phyloP scores from a whole-genome alignment of 2,888 invertebrate species.

The Sipha maydis region DNA sequence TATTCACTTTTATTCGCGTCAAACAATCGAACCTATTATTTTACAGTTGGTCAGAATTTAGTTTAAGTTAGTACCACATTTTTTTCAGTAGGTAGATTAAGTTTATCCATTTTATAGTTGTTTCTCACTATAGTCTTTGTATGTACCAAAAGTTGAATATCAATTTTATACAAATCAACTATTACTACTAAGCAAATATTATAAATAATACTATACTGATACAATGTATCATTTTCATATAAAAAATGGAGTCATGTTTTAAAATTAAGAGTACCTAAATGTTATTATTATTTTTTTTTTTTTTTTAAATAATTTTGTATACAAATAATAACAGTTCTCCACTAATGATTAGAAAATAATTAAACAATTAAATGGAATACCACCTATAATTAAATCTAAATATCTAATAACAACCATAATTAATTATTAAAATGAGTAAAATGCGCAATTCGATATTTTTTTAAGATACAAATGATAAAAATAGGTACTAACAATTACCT shows the following conservation, averaged over 20 bases:
- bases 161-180: background rate
- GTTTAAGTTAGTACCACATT: background rate
- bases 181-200: background rate
- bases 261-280: background rate
- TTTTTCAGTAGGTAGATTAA: background rate
- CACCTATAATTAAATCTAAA: background rate
- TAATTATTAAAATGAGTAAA: background rate
- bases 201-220: background rate
- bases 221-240: background rate
- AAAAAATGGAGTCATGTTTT: background rate
- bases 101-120: background rate
- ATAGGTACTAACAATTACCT: background rate
- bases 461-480: background rate
- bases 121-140: background rate
- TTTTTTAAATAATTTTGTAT: too few relatives aligned
- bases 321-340: background rate
- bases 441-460: background rate
- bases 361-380: background rate
- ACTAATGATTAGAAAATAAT: background rate
- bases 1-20: too few relatives aligned
- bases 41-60: too few relatives aligned
- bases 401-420: background rate
- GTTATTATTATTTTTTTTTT: background rate
- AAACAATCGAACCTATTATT: too few relatives aligned
- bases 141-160: background rate